Evolutionary conservation across 2,113 vertebrate species (phyloP).

Genomic region (Pterocles gutturalis): DNA sequence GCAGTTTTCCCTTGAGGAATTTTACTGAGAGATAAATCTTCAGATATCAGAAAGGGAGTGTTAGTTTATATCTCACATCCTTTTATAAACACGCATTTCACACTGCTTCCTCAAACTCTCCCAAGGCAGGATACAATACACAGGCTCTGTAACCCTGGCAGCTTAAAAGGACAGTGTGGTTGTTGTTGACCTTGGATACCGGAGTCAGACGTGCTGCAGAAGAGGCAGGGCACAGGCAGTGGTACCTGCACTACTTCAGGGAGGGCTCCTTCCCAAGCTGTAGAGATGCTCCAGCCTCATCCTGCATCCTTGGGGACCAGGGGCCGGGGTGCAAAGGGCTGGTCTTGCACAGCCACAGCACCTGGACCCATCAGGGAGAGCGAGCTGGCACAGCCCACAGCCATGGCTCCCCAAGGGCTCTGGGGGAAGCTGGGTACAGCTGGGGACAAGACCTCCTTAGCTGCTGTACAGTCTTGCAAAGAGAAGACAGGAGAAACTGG

Average conservation of each 20-base stretch:
- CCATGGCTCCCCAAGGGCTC: not conserved
- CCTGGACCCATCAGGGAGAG: not conserved
- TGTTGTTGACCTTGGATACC: not conserved
- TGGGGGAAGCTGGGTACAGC: not conserved
- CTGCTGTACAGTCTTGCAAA: not conserved
- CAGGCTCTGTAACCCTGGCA: not conserved
- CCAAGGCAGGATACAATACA: constrained; percentile 12
- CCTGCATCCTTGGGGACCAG: not conserved
- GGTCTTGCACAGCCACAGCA: not conserved
- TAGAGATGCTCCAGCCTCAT: not conserved
- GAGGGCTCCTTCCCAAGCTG: not conserved
- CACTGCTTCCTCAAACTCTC: constrained; percentile 30
- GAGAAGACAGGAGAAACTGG: not conserved
- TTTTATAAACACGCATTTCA: constrained; percentile 36
- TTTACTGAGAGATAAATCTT: constrained; percentile 28
- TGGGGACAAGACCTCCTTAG: not conserved
- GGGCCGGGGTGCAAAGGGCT: not conserved
- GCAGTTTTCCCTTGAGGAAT: constrained; percentile 11
- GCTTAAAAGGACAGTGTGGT: not conserved
- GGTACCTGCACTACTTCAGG: not conserved
- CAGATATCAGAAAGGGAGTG: constrained; percentile 25
- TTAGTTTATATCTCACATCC: constrained; percentile 46
- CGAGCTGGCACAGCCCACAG: not conserved
- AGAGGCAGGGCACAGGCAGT: not conserved
- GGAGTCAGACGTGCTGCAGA: not conserved